These are phyloP conservation scores for Rhinoderma darwinii DNA, from an alignment of 2,113 vertebrate species.

Conservation along the genomic window DNA sequence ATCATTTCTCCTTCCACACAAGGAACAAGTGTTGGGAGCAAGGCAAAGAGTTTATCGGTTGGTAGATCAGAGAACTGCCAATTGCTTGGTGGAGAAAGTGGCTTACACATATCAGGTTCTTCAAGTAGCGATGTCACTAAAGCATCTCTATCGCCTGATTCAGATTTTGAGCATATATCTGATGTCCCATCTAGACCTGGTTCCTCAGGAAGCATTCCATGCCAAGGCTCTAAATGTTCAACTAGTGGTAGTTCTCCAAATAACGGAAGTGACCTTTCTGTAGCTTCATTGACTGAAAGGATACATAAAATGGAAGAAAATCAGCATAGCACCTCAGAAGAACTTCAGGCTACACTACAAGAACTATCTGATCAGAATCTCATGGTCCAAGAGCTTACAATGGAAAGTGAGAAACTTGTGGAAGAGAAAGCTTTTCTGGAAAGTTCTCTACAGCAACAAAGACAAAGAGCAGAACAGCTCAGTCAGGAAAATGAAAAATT, in stretches of 20 bases:
- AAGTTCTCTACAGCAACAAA: constrained; percentile 88
- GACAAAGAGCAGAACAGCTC: constrained; percentile 86
- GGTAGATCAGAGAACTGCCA: constrained; percentile 67
- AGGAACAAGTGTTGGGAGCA: constrained; percentile 74
- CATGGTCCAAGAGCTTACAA: constrained; percentile 91
- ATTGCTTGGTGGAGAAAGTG: constrained; percentile 58
- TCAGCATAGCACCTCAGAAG: constrained; percentile 92
- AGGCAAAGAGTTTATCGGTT: constrained; percentile 65
- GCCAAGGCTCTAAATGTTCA: constrained; percentile 71
- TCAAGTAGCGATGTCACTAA: constrained; percentile 88
- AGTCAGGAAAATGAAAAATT: constrained; percentile 89
- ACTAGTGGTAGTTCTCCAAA: constrained; percentile 70
- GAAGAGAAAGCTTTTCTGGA: constrained; percentile 90
- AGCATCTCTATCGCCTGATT: constrained; percentile 86
- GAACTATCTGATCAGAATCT: constrained; percentile 95
- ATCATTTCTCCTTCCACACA: constrained; percentile 72
- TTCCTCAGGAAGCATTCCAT: constrained; percentile 76
- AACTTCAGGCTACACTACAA: constrained; percentile 93
- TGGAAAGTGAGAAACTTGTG: constrained; percentile 89
- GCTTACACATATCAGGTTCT: constrained; percentile 78
- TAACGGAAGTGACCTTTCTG: constrained; percentile 76
- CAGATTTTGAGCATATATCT: constrained; percentile 87
- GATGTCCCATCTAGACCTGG: constrained; percentile 80
- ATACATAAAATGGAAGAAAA: constrained; percentile 97
- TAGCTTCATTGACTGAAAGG: constrained; percentile 85